A percentile compares a stretch with the other conserved stretches of the same genome.
Evolutionary conservation across 2,797 vertebrate genomes (phyloP).

Genomic region (Falco cherrug): DNA sequence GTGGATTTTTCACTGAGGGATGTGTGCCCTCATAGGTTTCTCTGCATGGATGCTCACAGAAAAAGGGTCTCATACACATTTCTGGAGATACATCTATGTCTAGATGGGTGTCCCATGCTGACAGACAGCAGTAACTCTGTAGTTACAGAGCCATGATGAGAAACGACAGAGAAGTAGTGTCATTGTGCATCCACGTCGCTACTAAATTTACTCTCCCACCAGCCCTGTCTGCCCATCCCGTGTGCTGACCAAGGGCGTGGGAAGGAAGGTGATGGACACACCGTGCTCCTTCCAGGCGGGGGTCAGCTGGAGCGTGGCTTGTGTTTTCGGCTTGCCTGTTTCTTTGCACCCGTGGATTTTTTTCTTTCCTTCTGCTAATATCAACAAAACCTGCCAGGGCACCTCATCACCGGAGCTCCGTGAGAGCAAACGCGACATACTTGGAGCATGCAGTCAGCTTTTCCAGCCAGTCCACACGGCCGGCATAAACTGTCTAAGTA

Average conservation of each 20-base stretch:
- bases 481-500: constrained; percentile 54
- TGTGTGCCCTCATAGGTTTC: not conserved
- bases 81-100: no score
- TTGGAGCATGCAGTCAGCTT: constrained; percentile 70
- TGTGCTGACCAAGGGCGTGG: fast-evolving
- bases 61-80: not conserved
- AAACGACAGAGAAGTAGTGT: fast-evolving
- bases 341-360: not conserved
- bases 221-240: fast-evolving
- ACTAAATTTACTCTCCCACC: not conserved
- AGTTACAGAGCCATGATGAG: not conserved
- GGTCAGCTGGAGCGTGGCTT: not conserved
- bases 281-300: fast-evolving
- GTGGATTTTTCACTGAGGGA: not conserved
- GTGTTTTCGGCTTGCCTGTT: not conserved
- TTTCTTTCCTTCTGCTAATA: not conserved
- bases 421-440: constrained; percentile 24
- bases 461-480: constrained; percentile 52
- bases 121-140: no score
- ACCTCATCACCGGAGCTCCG: constrained; percentile 23
- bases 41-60: not conserved
- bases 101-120: not conserved
- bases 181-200: not conserved
- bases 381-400: constrained; percentile 47
- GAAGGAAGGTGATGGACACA: not conserved